Evolutionary conservation across 1,140 invertebrate genomes (phyloP).

Genomic region (Phymastichus coffea): DNA sequence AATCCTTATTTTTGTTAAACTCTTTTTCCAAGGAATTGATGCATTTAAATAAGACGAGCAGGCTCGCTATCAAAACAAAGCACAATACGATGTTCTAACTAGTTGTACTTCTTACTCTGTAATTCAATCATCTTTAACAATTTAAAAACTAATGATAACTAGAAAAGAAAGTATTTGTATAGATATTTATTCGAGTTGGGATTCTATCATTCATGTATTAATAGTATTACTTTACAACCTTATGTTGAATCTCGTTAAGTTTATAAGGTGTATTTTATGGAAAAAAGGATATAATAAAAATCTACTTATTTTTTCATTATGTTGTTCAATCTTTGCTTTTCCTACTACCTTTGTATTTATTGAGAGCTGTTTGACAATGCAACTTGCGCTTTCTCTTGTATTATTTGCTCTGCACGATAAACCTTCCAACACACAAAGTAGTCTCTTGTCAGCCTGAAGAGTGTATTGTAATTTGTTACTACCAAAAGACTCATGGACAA

Average conservation of each 20-base stretch:
- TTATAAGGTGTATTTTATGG: conserved; percentile 26
- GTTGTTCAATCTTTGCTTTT: conserved; percentile 12
- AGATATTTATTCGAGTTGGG: too few species aligned
- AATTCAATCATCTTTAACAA: too few species aligned
- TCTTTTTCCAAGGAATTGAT: conserved; percentile 20
- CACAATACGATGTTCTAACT: conserved; percentile 9
- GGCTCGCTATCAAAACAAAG: conserved; percentile 5
- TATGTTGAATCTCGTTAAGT: conserved; percentile 19
- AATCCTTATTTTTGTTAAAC: not conserved
- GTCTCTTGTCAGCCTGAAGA: conserved; percentile 87
- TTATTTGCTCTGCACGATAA: conserved; percentile 72
- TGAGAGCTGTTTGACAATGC: conserved; percentile 18
- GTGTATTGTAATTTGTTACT: conserved; percentile 87
- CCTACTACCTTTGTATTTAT: not conserved
- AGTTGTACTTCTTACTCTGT: too few species aligned
- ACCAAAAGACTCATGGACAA: conserved; percentile 81
- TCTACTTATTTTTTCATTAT: conserved; percentile 23
- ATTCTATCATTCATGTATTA: too few species aligned
- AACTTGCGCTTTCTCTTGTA: conserved; percentile 58
- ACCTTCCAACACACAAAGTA: conserved; percentile 81
- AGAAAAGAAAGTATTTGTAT: too few species aligned
- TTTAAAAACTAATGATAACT: too few species aligned
- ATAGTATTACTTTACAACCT: too few species aligned
- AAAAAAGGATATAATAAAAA: conserved; percentile 20
- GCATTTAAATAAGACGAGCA: conserved; percentile 5